Conservation (phyloP, 2,797 vertebrate species). For the Notamacropus eugenii region DNA sequence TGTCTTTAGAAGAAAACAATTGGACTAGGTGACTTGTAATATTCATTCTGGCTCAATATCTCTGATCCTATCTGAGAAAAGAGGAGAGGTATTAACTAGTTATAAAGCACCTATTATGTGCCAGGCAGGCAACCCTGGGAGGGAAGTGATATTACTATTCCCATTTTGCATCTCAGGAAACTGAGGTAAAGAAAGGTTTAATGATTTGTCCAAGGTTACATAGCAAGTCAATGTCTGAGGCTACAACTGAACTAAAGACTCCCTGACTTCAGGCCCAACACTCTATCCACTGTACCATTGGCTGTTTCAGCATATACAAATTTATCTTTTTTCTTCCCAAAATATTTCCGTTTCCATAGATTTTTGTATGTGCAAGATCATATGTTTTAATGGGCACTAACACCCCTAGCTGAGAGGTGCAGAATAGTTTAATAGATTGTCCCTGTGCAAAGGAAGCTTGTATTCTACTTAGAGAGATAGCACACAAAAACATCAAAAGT, state of each 20-base stretch:
- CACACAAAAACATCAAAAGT: not conserved
- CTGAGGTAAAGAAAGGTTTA: not conserved
- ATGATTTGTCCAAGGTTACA: not conserved
- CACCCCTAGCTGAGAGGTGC: not conserved
- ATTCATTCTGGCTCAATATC: not conserved
- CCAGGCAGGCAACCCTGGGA: not conserved
- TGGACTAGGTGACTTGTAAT: not conserved
- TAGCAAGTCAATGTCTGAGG: not conserved
- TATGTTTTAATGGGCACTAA: not conserved
- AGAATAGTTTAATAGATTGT: not conserved
- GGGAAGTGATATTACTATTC: not conserved
- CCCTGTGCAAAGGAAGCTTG: not conserved
- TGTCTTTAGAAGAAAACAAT: not conserved
- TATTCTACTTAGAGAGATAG: not conserved
- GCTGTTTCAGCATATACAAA: not conserved
- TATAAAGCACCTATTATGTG: not conserved
- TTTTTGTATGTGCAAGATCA: not conserved
- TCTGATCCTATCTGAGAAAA: not conserved
- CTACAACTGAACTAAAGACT: not conserved
- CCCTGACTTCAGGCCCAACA: not conserved
- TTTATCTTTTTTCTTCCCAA: not conserved
- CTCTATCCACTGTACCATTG: not conserved
- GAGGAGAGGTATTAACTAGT: not conserved
- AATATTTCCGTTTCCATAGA: not conserved
- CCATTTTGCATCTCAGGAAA: not conserved